Percentiles rank a stretch among this genome's conserved stretches.
These are phyloP conservation scores for Eclectus roratus DNA, from an alignment of 2,113 vertebrate species.

Conservation along the genomic window DNA sequence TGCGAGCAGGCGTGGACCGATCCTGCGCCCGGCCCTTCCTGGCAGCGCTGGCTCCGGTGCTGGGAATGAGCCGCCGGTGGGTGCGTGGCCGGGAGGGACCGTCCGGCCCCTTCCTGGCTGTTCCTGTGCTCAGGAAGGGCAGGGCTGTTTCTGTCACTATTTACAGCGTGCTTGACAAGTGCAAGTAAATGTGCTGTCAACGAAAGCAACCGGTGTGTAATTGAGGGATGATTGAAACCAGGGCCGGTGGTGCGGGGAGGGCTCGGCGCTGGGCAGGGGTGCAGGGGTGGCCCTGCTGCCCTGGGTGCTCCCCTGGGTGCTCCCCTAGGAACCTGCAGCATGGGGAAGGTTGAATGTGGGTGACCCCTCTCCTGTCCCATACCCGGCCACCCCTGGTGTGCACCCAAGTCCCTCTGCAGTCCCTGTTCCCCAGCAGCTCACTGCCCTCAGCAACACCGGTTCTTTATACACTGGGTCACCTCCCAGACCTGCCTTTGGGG, in stretches of 20 bases:
- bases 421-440: background rate
- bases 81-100: background rate
- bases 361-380: background rate
- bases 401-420: rapidly evolving
- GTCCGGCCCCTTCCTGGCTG: background rate
- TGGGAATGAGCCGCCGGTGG: background rate
- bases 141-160: slow-evolving; percentile 35
- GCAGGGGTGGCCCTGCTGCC: background rate
- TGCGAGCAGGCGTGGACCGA: background rate
- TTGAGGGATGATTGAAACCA: slow-evolving; percentile 1
- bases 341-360: background rate
- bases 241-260: background rate
- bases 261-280: background rate
- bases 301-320: background rate
- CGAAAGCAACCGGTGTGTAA: background rate
- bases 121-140: slow-evolving; percentile 24
- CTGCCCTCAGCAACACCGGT: background rate
- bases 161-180: slow-evolving; percentile 44
- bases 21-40: background rate
- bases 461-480: rapidly evolving
- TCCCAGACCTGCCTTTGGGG: background rate
- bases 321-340: background rate
- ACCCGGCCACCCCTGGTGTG: too few relatives aligned
- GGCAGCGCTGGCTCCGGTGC: slow-evolving; percentile 13
- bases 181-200: slow-evolving; percentile 61